Base-by-base conservation (phyloP, 2,888 invertebrate genomes). In the Nomada lathburiana region DNA sequence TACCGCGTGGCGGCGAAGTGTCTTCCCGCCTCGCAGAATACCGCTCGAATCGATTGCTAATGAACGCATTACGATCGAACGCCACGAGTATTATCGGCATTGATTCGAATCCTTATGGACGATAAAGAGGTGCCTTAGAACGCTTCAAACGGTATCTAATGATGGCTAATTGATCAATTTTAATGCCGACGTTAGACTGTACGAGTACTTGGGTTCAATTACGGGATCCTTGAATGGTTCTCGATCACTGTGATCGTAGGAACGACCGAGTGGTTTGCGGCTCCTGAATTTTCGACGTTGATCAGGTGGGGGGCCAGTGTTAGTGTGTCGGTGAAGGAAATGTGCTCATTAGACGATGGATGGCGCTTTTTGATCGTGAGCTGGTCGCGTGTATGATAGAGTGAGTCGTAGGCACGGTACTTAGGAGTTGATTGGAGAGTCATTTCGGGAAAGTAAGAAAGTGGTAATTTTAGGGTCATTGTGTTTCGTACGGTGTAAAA, bases 121-220 rank as follows among this genome's bases (percentile, higher is more conserved):
- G 44, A 59, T 57, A 64, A 52, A 62, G 7, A 50, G 55, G 13
- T 16, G 20, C 26, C 53, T 23, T 55, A 59, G 29, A 29, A 11
- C 36, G 10, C 5, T 47, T 57, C 2, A 20, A 42, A 9, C 9
- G 42, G 16, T 16, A 9, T 13, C 47, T 52, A 69, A 68, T 52
- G 52, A 50, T 53, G 52, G 64, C 55, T 80, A 80, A 80, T 80
- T 44, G 82, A 80, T 82, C 82, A 72, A 80, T 76, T 80, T 80
- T 80, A 68, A 76, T 82, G 64, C 64, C 57, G 55, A 47, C 20
- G 57, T 26, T 9, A 47, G 42, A 10, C 36, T 26, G 20, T 52
- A 52, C 55, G 74, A 50, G 11, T n/a, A 50, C 42, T 44, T 13
- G 9, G 50, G 53, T 53, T 47, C 63, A 50, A 75, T 64, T 67